phyloP scores from a whole-genome alignment of 2,888 invertebrate species.

The Ferdinandea cuprea region DNA sequence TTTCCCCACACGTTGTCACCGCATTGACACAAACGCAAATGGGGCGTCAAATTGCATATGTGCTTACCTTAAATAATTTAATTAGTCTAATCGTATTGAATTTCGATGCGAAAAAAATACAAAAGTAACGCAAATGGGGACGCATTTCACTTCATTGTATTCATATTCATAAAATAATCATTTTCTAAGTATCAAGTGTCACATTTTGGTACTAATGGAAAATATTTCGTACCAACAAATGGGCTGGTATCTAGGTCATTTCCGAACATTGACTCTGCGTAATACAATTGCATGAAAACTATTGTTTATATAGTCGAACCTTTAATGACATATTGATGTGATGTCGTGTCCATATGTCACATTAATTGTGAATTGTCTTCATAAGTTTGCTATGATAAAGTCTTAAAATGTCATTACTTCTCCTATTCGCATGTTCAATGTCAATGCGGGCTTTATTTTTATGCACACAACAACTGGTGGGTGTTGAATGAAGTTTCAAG shows the following conservation, averaged over 20 bases:
- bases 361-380: not conserved
- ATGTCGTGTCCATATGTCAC: no score
- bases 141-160: slow-evolving; percentile 1
- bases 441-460: no score
- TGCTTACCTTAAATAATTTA: slow-evolving; percentile 9
- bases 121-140: not conserved
- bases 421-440: no score
- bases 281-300: not conserved
- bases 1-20: slow-evolving; percentile 28
- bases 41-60: slow-evolving; percentile 50
- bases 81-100: slow-evolving; percentile 19
- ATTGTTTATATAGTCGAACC: not conserved
- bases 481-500: no score
- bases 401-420: no score
- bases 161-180: not conserved
- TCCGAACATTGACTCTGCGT: not conserved
- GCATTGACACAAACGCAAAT: slow-evolving; percentile 38
- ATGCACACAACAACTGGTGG: no score
- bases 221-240: not conserved
- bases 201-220: not conserved
- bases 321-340: not conserved
- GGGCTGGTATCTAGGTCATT: slow-evolving; percentile 1
- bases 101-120: slow-evolving; percentile 26
- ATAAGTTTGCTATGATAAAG: no score
- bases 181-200: slow-evolving; percentile 21